These are phyloP conservation scores for Thelaira solivaga DNA, from an alignment of 2,888 invertebrate genomes.

Conservation along the genomic window DNA sequence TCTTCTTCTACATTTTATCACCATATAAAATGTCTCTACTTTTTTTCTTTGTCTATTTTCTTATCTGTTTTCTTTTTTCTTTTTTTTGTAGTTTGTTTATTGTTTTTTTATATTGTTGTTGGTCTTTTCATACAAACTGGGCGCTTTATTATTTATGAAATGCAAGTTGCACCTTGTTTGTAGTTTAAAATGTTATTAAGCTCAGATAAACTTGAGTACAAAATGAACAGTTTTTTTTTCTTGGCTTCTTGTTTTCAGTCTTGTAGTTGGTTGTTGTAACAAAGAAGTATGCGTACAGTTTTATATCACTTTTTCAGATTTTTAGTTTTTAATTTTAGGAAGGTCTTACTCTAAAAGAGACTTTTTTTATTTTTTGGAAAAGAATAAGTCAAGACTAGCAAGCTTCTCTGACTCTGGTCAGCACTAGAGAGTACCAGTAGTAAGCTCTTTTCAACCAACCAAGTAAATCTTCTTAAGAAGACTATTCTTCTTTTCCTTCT, in stretches of 20 bases:
- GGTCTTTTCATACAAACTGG: slow-evolving; percentile 8
- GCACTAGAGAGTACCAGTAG: no score
- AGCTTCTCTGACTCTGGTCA: no score
- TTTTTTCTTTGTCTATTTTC: slow-evolving; percentile 4
- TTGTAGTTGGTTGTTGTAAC: not conserved
- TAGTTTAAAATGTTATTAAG: slow-evolving; percentile 38
- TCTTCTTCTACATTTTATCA: not conserved
- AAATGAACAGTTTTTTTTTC: slow-evolving; percentile 21
- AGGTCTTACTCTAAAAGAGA: no score
- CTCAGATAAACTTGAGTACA: slow-evolving; percentile 38
- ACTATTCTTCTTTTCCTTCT: no score
- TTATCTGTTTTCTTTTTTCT: not conserved
- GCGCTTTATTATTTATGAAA: slow-evolving; percentile 55
- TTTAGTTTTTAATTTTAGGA: no score
- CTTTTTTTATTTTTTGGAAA: no score
- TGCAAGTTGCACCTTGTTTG: slow-evolving; percentile 27
- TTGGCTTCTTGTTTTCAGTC: not conserved
- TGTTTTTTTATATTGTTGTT: not conserved
- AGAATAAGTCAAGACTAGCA: no score
- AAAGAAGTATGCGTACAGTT: not conserved
- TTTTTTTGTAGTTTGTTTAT: no score
- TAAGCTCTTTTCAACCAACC: no score
- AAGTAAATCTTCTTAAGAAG: no score
- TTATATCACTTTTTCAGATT: not conserved
- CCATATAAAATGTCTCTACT: not conserved